Evolutionary conservation across 2,113 vertebrate species (phyloP), one percentile per base, ranked within the genome.

Genomic region (Felis chaus): DNA sequence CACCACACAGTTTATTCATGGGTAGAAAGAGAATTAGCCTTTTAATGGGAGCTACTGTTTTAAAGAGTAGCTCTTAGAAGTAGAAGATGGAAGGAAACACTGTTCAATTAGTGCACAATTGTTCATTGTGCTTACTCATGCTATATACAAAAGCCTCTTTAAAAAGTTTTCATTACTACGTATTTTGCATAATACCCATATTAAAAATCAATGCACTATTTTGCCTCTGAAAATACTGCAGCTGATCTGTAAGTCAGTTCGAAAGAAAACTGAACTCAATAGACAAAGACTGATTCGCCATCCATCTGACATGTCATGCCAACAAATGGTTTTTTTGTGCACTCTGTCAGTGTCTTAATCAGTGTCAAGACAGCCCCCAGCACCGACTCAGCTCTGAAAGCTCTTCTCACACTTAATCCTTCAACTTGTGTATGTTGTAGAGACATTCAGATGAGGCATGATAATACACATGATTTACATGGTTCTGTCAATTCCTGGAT

Each of bases 221-320:
- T 98, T 97, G 94, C 95, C 97, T 97, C 92, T 97, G 96, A 94
- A 98, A 97, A 98, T 92, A 97, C 97, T 92, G 97, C 94, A 96
- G 98, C 98, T 93, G 95, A 98, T 98, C 98, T 98, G 96, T 96
- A 98, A 98, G 97, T 97, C 97, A 89, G 94, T 97, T 97, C 99
- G 99, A 99, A 99, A 99, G 99, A 98, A 98, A 98, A 98, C 98
- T 96, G 99, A 99, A 99, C 99, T 98, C 98, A 98, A 88, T 98
- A 99, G 99, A 99, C 99, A 99, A 99, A 99, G 99, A 98, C 99
- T 98, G 99, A 99, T 99, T 99, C 99, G 99, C 98, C 99, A 99
- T 99, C 98, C 98, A 96, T 99, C 99, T 99, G 99, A 99, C 99
- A 98, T 99, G 99, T 99, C 99, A 99, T 97, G 98, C 99, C 99